Conservation (phyloP, 2,797 vertebrate genomes). For the Podarcis siculus region DNA sequence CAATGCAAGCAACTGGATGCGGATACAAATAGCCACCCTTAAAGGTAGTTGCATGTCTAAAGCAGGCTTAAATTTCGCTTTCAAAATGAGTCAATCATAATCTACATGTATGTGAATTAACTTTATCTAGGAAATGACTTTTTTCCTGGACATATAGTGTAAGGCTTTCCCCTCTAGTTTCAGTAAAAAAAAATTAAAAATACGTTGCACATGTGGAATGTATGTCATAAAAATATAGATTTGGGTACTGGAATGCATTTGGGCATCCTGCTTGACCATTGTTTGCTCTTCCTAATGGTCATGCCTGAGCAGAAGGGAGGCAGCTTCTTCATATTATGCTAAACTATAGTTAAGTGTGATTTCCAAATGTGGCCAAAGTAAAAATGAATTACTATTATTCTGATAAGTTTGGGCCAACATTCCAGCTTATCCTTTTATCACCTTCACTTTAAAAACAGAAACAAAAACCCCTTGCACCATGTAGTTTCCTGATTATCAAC, state of each 20-base stretch:
- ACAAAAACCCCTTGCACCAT: not conserved
- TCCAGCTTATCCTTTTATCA: not conserved
- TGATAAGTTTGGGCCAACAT: not conserved
- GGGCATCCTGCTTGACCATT: not conserved
- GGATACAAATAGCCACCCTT: not conserved
- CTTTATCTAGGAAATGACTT: not conserved
- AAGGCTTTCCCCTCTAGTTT: not conserved
- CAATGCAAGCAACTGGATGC: not conserved
- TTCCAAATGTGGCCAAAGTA: not conserved
- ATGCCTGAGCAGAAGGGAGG: not conserved
- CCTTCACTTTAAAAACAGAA: not conserved
- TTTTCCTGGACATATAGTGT: not conserved
- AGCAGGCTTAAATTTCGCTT: not conserved
- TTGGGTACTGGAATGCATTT: constrained; percentile 5
- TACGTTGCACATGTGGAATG: not conserved
- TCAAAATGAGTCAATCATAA: not conserved
- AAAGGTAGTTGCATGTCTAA: not conserved
- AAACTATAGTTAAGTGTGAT: too few relatives aligned
- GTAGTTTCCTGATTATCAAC: too few relatives aligned
- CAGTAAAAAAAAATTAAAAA: not conserved
- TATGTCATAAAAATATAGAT: constrained; percentile 5
- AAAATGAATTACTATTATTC: fast-evolving
- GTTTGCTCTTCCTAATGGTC: not conserved
- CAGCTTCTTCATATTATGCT: not conserved
- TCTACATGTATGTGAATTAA: not conserved